phyloP scores from a whole-genome alignment of 2,797 vertebrate species.

The Tragopan temminckii region DNA sequence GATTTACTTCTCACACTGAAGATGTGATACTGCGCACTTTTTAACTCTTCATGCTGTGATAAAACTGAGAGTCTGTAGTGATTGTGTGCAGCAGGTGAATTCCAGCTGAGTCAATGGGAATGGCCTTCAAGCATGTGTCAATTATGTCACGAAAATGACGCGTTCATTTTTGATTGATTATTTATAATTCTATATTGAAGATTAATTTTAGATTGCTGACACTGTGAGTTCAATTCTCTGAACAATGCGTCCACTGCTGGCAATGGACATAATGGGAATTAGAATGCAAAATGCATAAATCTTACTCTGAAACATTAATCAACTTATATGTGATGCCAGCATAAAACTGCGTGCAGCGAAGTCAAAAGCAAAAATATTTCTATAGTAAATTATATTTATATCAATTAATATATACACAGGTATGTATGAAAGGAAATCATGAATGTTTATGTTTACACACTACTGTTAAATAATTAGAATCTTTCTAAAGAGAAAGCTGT shows the following conservation, averaged over 20 bases:
- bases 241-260: conserved; percentile 62
- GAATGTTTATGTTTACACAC: conserved; percentile 40
- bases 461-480: conserved; percentile 20
- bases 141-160: conserved; percentile 30
- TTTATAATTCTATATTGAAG: conserved; percentile 38
- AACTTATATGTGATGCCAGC: conserved; percentile 26
- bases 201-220: conserved; percentile 45
- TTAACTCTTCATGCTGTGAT: conserved; percentile 33
- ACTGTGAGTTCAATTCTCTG: conserved; percentile 54
- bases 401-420: conserved; percentile 30
- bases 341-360: conserved; percentile 38
- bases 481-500: conserved; percentile 13
- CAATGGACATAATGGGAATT: conserved; percentile 51
- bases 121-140: not conserved
- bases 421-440: conserved; percentile 30
- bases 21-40: conserved; percentile 22
- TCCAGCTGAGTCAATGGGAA: conserved; percentile 14
- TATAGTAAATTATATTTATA: conserved; percentile 64
- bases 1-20: conserved; percentile 72
- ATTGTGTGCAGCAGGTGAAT: not conserved
- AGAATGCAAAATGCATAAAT: conserved; percentile 7
- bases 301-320: not conserved
- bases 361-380: conserved; percentile 28
- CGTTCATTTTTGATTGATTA: conserved; percentile 25
- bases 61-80: not conserved